Conservation (phyloP, 2,113 vertebrate genomes). For the Heterocephalus glaber region DNA sequence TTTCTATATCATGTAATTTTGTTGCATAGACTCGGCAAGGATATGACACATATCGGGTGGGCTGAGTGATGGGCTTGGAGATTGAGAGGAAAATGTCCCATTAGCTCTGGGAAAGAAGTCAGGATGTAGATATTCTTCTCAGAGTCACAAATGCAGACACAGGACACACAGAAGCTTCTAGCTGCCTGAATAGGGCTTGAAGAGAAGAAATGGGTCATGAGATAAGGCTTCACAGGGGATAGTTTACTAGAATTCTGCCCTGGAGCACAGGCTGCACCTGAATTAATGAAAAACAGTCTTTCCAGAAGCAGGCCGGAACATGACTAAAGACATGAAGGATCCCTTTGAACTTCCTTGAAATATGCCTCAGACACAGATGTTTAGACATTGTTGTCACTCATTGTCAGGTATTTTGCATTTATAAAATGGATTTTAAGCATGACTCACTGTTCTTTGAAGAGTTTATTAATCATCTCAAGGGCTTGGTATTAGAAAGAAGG, state of each 20-base stretch:
- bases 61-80: not conserved
- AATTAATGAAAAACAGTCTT: not conserved
- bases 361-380: not conserved
- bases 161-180: not conserved
- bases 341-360: not conserved
- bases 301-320: not conserved
- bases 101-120: not conserved
- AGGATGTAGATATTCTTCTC: not conserved
- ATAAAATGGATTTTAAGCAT: not conserved
- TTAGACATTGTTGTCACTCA: not conserved
- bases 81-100: not conserved
- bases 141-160: not conserved
- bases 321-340: not conserved
- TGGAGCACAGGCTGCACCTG: not conserved
- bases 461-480: slow-evolving; percentile 34
- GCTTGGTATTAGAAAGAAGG: slow-evolving; percentile 40
- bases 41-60: too few relatives aligned
- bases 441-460: slow-evolving; percentile 48
- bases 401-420: not conserved
- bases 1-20: not conserved
- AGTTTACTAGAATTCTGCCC: too few relatives aligned
- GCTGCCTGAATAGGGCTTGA: not conserved
- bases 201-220: not conserved
- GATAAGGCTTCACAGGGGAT: too few relatives aligned
- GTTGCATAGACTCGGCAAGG: not conserved